Conservation (phyloP, 2,888 invertebrate species). For the Seladonia tumulorum region DNA sequence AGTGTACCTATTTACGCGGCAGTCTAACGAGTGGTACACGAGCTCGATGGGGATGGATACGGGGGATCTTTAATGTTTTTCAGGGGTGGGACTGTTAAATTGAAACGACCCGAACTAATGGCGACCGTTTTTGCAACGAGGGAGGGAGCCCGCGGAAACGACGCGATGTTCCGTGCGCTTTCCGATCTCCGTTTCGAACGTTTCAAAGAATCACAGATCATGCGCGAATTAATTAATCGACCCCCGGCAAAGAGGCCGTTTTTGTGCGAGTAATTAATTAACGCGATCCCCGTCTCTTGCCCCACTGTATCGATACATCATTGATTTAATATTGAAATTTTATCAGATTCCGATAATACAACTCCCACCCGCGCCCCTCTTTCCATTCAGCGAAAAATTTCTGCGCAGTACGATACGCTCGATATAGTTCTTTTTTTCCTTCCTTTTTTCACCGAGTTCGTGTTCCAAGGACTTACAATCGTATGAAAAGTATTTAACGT, state of each 20-base stretch:
- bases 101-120: constrained; percentile 44
- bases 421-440: neutral
- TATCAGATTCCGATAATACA: constrained; percentile 8
- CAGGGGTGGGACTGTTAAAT: constrained; percentile 18
- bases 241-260: neutral
- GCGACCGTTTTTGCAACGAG: constrained; percentile 23
- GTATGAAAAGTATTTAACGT: constrained; percentile 20
- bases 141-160: neutral
- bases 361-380: neutral
- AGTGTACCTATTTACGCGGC: constrained; percentile 12
- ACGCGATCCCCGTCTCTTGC: neutral
- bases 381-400: neutral
- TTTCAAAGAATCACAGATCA: neutral
- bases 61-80: constrained; percentile 41
- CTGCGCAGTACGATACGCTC: neutral
- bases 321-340: constrained; percentile 2
- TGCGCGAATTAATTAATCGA: neutral
- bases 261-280: neutral
- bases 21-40: constrained; percentile 18
- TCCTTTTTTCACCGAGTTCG: neutral
- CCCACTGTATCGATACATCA: neutral
- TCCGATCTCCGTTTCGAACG: constrained; percentile 1
- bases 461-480: constrained; percentile 2
- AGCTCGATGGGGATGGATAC: neutral
- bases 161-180: constrained; percentile 2